Evolutionary conservation across 1,140 invertebrate species (phyloP), one percentile per base, ranked within the genome.

Genomic region (Bilobella aurantiaca): DNA sequence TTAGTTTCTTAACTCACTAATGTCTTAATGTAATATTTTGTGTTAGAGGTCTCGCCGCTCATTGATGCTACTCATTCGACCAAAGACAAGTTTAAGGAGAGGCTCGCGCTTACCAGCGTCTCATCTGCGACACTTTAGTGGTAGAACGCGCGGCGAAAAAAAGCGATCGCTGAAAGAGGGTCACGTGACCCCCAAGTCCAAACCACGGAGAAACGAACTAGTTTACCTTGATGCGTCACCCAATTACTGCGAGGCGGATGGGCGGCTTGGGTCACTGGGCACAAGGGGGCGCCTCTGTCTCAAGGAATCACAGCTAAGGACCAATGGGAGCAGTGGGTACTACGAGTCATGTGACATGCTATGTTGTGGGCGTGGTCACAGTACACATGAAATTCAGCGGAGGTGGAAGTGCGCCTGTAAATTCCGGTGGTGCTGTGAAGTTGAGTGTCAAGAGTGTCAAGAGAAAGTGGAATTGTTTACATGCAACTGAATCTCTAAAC

Each of bases 211-310:
- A 75, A 83, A 86, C 64, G 91, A 96, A 75, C 80, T 97, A 65
- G 90, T 96, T 21, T 96, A 85, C 78, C 79, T 96, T 69, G 88
- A 95, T 75, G 78, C 84, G 29, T 95, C 92, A 25, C 93, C 93
- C 0, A 92, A 94, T 75, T 97, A 96, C 77, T 97, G 94, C 76
- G 88, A 93, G 74, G 83, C 72, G 18, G 86, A 95, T 77, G 74
- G 85, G 23, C 78, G 81, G 1, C 23, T n/a, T 77, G 91, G 90
- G 0, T 90, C 90, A 1, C 78, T 91, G 14, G 93, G 93, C 16
- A 96, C 93, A 0, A 82, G 83, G 57, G 91, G 90, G 8, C 82
- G 94, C 68, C 80, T 80, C 58, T 96, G 94, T 77, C 93, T 90
- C 88, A 21, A 82, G n/a, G n/a, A n/a, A n/a, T n/a, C n/a, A n/a